Base-by-base conservation (phyloP, 2,888 invertebrate species). In the Dynastes maya region DNA sequence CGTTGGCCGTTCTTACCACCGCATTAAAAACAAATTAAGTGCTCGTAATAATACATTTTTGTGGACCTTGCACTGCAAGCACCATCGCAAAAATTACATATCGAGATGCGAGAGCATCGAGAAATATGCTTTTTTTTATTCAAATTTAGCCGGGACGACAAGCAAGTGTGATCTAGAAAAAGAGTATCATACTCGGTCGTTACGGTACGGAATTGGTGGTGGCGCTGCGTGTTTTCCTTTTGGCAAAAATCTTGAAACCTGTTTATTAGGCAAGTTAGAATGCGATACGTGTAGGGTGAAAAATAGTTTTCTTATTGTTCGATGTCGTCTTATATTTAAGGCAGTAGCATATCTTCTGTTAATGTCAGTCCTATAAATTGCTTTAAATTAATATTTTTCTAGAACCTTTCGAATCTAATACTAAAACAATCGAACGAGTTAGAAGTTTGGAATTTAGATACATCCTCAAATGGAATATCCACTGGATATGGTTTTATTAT, bases 21-120 rank as follows among this genome's bases (percentile, higher is more conserved):
- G 58, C 72, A 72, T 72, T 72, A 72, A 72, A 72, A 72, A 61
- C 72, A 58, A 72, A 72, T 72, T 72, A 72, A 72, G 72, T 72
- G 37, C 40, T 37, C 40, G 40, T 72, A 72, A 72, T 72, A 72
- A 72, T 58, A 72, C 58, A 72, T 72, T 72, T 72, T 72, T 72
- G 58, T 29, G 58, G 58, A 58, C 58, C 72, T 40, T 72, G 72
- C 40, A 40, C 55, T 16, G 22, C 16, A 16, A 72, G 72, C 72
- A 58, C 45, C 72, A 72, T 72, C 40, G 72, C 58, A 72, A 58
- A 72, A 72, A 72, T 72, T 72, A 58, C 58, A 72, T 22, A 40
- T 58, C 16, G 32, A 40, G 72, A 72, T 55, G 49, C 72, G 72
- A 67, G 22, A 40, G 40, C 58, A 58, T 37, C 40, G 72, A 58